Base-by-base conservation (phyloP, 2,113 vertebrate genomes). In the Turnix velox region DNA sequence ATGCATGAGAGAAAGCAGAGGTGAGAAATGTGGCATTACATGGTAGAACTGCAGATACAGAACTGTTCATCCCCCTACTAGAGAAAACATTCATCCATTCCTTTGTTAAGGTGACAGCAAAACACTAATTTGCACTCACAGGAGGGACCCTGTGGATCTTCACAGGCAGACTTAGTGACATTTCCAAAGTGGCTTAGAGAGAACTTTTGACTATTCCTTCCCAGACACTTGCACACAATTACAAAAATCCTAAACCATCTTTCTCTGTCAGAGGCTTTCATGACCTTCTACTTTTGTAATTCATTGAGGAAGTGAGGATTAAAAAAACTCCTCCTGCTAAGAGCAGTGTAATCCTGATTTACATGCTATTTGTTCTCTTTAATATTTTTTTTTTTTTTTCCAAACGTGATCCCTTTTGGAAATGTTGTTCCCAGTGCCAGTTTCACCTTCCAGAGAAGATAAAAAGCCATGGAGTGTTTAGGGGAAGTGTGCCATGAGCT, bases 221-320 rank as follows among this genome's bases (percentile, higher is more conserved):
- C 25, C 57, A 61, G 46, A 63, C 23, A 55, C 49, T 59, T 75
- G 37, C 12, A 63, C 20, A 54, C 55, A 55, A 62, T 52, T 61
- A 40, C 24, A 48, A 83, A 91, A 55, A 43, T 55, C 33, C 35
- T 71, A 71, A 83, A 51, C 31, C 65, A 52, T 51, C 23, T 3
- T 30, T 46, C 80, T 69, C 42, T 52, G 11, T 37, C 43, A 82
- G 51, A 43, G 46, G 14, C 18, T 85, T 58, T 74, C 7, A 0
- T 43, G 17, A 67, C 16, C 87, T 35, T 90, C 18, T 62, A n/a
- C 42, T 69, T 73, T 43, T 67, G 46, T 54, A 71, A 14, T 86
- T 92, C n/a, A 71, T 78, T 77, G n/a, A 55, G 59, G 68, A 93
- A 92, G 46, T 51, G 35, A 71, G 17, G 68, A 86, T 84, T 94